Evolutionary conservation across 1,140 invertebrate species (phyloP), one percentile per base, ranked within the genome.

Genomic region (Drosophila leontia): DNA sequence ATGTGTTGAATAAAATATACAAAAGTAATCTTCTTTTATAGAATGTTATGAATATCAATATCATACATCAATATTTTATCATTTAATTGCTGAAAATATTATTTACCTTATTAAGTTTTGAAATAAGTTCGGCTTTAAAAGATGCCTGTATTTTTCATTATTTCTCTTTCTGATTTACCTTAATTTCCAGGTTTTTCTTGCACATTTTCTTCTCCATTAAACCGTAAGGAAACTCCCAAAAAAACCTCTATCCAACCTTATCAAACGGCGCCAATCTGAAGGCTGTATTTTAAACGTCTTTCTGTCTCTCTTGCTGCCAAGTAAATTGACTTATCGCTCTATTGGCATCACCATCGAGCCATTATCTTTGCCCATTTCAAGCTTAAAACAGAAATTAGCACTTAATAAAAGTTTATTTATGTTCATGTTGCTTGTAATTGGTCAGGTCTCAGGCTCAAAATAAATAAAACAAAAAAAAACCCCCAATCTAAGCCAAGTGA

Each of bases 401-500:
- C 84, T 88, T 90, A 87, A 84, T 84, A 88, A 90, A 84, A 84
- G 68, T 47, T 87, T 68, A 77, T 87, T 87, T 82, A 80, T 86
- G 83, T 82, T 80, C 83, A 82, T 82, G 83, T 70, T 80, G 67
- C 63, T 74, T 77, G 77, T 87, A 87, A 87, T 87, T 87, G 70
- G 53, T 44, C 53, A 19, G 63, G 11, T 50, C 47, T 29, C 47
- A 37, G 47, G 51, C 53, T 44, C 32, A 29, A 45, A 57, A 7
- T 50, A 57, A 62, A 69, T 44, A 34, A 53, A 47, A 61, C 37
- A 29, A 29, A 29, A 29, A 29, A 26, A 44, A 58, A 61, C 19
- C 23, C 45, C 11, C 23, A 48, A 34, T 48, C 19, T 65, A 65
- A 42, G 37, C 12, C 50, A 58, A 57, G 35, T 67, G 29, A 44